Evolutionary conservation across 2,888 invertebrate species (phyloP), one percentile per base, ranked within the genome.

Genomic region (Netelia fuscicornis): DNA sequence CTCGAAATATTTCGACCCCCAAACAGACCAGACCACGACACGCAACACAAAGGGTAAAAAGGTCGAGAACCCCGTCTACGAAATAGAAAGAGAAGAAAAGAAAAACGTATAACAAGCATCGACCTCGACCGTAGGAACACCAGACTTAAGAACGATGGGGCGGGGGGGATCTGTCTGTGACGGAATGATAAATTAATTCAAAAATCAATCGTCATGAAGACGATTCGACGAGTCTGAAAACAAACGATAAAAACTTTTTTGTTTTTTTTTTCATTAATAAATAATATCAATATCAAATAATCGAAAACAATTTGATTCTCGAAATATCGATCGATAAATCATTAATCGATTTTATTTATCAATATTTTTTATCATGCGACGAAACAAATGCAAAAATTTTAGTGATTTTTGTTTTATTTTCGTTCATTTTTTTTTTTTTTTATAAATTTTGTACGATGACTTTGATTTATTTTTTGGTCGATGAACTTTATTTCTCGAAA

Each of bases 31-130:
- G 30, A 62, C 72, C 20, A 23, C 60, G 44, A 44, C 44, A 48
- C 67, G 67, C 30, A 65, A 9, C 17, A 17, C 37, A 20, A 60
- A 25, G 30, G 17, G 60, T 23, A 56, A 60, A 72, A 60, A n/a
- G 60, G 44, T 42, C 58, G 60, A 60, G n/a, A 44, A 72, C 42
- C 23, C 44, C 44, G 42, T 72, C 23, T 13, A 20, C n/a, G 44
- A 60, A 44, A 23, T n/a, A 23, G 60, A 23, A 44, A 1, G 42
- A 74, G 13, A 10, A 13, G 48, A 60, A 37, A n/a, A 30, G 5
- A 5, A 30, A 30, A 30, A 30, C 30, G 30, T 30, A 30, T 30
- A 30, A 30, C 30, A 30, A 48, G 25, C 72, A 2, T n/a, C 48
- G 9, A 74, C 17, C 42, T 13, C 8, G 37, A n/a, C 10, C 20